phyloP scores from a whole-genome alignment of 2,888 invertebrate genomes.

The Sceliomorpha sp. region DNA sequence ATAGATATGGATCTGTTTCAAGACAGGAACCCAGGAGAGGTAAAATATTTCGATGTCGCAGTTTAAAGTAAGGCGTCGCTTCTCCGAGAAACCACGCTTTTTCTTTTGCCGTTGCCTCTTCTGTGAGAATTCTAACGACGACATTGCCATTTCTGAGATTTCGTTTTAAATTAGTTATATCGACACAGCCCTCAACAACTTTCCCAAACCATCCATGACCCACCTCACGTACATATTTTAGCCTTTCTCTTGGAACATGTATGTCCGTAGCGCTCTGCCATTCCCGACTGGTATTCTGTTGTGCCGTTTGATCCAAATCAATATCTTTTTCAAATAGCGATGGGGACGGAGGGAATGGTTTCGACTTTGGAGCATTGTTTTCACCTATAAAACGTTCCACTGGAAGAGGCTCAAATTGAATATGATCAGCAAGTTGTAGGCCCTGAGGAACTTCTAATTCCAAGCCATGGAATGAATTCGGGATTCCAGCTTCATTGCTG shows the following conservation, averaged over 20 bases:
- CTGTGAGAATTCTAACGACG: conserved; percentile 88
- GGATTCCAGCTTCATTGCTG: conserved; percentile 68
- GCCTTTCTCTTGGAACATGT: conserved; percentile 85
- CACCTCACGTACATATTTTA: conserved; percentile 91
- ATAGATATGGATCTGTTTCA: conserved; percentile 89
- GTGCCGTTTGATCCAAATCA: conserved; percentile 59
- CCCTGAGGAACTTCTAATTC: conserved; percentile 72
- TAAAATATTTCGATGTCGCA: conserved; percentile 87
- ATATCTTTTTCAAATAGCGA: conserved; percentile 64
- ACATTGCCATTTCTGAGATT: conserved; percentile 66
- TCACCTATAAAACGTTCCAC: conserved; percentile 69
- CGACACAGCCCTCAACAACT: conserved; percentile 90
- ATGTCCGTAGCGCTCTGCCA: conserved; percentile 72
- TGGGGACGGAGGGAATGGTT: conserved; percentile 68
- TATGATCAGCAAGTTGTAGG: conserved; percentile 63
- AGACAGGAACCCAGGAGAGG: conserved; percentile 88
- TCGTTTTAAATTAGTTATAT: conserved; percentile 58
- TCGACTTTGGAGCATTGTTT: conserved; percentile 56
- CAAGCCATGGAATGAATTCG: conserved; percentile 67
- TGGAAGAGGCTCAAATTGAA: conserved; percentile 74
- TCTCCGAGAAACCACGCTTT: conserved; percentile 90
- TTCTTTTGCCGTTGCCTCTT: conserved; percentile 88
- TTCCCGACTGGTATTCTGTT: conserved; percentile 66
- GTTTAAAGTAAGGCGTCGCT: conserved; percentile 86
- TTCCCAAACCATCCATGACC: conserved; percentile 94